phyloP scores from a whole-genome alignment of 1,140 invertebrate species.

The Sinonovacula constricta region DNA sequence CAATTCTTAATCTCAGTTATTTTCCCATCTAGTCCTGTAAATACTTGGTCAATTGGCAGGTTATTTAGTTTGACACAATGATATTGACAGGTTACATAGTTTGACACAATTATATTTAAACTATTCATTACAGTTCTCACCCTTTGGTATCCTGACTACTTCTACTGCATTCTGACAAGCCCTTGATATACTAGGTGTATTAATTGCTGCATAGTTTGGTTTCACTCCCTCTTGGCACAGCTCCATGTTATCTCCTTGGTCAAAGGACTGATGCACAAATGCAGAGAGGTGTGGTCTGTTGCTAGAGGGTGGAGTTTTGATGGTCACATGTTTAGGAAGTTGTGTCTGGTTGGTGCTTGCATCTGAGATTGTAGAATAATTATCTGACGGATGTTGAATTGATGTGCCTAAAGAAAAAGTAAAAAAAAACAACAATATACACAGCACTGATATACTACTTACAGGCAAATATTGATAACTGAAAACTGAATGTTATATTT shows the following conservation, averaged over 20 bases:
- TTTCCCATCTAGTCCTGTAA: too few species aligned
- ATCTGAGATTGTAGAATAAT: too few species aligned
- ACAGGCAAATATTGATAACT: constrained; percentile 15
- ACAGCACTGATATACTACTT: constrained; percentile 23
- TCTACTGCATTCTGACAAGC: constrained; percentile 27
- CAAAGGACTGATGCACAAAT: neutral
- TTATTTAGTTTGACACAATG: neutral
- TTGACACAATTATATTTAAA: neutral
- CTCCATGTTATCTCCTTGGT: neutral
- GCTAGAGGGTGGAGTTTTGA: neutral
- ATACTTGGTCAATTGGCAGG: too few species aligned
- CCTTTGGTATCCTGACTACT: constrained; percentile 31
- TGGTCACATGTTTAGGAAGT: neutral
- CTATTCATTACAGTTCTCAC: constrained; percentile 3
- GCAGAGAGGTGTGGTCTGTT: neutral
- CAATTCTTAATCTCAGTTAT: too few species aligned
- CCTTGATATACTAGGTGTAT: constrained; percentile 38
- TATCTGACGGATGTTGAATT: too few species aligned
- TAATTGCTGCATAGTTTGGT: neutral
- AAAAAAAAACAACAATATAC: too few species aligned
- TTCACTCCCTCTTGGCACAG: neutral
- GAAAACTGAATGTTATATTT: constrained; percentile 4
- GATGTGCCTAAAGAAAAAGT: too few species aligned
- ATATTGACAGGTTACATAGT: too few species aligned
- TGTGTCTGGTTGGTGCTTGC: constrained; percentile 3